Evolutionary conservation across 2,113 vertebrate genomes (phyloP).

Genomic region (Nothobranchius furzeri): DNA sequence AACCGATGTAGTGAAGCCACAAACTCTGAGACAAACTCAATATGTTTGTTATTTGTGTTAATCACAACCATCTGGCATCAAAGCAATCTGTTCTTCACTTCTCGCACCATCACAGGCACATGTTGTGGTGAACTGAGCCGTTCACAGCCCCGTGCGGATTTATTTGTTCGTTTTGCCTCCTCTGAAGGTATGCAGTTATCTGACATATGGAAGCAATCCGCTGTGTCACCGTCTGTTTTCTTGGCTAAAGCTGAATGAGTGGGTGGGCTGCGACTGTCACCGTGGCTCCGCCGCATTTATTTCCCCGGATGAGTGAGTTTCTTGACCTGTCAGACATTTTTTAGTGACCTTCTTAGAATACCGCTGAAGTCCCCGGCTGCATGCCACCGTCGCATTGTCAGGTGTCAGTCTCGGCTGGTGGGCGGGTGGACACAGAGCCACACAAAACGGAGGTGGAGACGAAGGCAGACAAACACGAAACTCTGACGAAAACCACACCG

Average conservation of each 20-base stretch:
- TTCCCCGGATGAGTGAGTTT: slow-evolving; percentile 40
- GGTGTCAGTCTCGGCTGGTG: slow-evolving; percentile 57
- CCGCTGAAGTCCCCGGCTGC: slow-evolving; percentile 40
- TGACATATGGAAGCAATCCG: slow-evolving; percentile 54
- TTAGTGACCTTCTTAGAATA: slow-evolving; percentile 53
- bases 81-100: slow-evolving; percentile 26
- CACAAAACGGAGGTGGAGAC: slow-evolving; percentile 47
- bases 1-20: slow-evolving; percentile 20
- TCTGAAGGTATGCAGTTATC: slow-evolving; percentile 42
- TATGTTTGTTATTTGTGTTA: slow-evolving; percentile 30
- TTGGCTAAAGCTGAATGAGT: slow-evolving; percentile 43
- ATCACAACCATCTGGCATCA: slow-evolving; percentile 36
- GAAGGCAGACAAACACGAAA: slow-evolving; percentile 38
- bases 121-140: slow-evolving; percentile 1
- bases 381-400: slow-evolving; percentile 42
- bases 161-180: slow-evolving; percentile 46
- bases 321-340: slow-evolving; percentile 63
- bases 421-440: slow-evolving; percentile 36
- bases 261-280: slow-evolving; percentile 62
- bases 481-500: slow-evolving; percentile 19
- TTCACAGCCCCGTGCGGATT: slow-evolving; percentile 1
- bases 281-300: slow-evolving; percentile 46
- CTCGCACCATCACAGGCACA: slow-evolving; percentile 21
- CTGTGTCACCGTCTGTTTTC: slow-evolving; percentile 40
- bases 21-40: slow-evolving; percentile 5